These are phyloP conservation scores for Andrena haemorrhoa DNA, from an alignment of 2,888 invertebrate species.

Conservation along the genomic window DNA sequence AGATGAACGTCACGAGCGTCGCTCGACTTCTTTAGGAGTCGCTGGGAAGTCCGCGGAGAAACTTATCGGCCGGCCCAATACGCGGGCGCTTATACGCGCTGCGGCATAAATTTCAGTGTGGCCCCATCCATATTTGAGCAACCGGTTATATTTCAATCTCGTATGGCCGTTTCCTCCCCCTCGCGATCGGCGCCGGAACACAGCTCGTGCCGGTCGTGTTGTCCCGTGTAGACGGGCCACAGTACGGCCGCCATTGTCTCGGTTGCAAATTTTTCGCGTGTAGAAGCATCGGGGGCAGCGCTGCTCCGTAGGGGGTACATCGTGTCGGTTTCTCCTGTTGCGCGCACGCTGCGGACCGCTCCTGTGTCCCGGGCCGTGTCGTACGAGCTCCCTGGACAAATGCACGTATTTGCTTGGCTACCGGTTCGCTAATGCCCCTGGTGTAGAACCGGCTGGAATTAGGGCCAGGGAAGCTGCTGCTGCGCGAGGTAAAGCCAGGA, in stretches of 20 bases:
- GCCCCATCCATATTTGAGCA: conserved; percentile 78
- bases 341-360: conserved; percentile 23
- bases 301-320: conserved; percentile 78
- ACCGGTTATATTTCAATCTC: conserved; percentile 83
- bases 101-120: conserved; percentile 67
- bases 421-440: conserved; percentile 65
- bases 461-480: conserved; percentile 3
- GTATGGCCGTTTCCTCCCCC: conserved; percentile 52
- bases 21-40: conserved; percentile 19
- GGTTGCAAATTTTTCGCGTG: conserved; percentile 83
- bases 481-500: not conserved
- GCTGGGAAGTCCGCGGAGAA: conserved; percentile 1
- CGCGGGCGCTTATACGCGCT: conserved; percentile 6
- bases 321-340: conserved; percentile 55
- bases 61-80: conserved; percentile 35
- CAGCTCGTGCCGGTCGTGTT: conserved; percentile 82
- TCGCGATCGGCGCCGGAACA: conserved; percentile 81
- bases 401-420: conserved; percentile 73
- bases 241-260: conserved; percentile 80
- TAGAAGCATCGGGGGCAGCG: conserved; percentile 69
- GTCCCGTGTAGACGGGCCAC: conserved; percentile 69
- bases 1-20: not conserved
- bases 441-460: conserved; percentile 32
- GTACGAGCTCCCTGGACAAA: conserved; percentile 70
- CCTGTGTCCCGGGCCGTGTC: conserved; percentile 58